Percentiles rank a stretch among this genome's conserved stretches.
These are phyloP conservation scores for Epinephelus awoara DNA, from an alignment of 2,797 vertebrate species.

Conservation along the genomic window DNA sequence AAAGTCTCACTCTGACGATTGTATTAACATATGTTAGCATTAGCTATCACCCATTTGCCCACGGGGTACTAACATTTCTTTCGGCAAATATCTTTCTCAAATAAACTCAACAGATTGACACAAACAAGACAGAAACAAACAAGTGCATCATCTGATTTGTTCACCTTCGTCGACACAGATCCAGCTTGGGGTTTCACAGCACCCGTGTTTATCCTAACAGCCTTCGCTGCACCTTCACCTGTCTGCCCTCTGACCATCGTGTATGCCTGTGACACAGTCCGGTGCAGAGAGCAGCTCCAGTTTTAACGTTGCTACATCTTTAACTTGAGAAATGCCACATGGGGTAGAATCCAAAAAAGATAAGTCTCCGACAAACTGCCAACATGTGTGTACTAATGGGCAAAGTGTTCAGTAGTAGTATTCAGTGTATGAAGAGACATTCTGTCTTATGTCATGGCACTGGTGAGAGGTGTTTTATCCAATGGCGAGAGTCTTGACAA, in stretches of 20 bases:
- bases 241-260: slow-evolving; percentile 40
- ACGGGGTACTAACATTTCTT: slow-evolving; percentile 38
- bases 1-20: slow-evolving; percentile 76
- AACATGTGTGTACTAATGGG: slow-evolving; percentile 50
- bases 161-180: slow-evolving; percentile 67
- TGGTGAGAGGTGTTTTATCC: slow-evolving; percentile 77
- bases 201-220: slow-evolving; percentile 55
- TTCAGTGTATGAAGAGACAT: slow-evolving; percentile 70
- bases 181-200: slow-evolving; percentile 67
- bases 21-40: slow-evolving; percentile 78
- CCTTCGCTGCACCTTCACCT: slow-evolving; percentile 41
- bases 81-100: slow-evolving; percentile 46
- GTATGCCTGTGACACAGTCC: slow-evolving; percentile 49
- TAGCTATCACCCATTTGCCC: slow-evolving; percentile 47
- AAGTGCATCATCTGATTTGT: slow-evolving; percentile 81
- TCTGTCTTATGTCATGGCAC: slow-evolving; percentile 65
- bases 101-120: slow-evolving; percentile 67
- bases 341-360: slow-evolving; percentile 71
- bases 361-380: slow-evolving; percentile 65
- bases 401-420: slow-evolving; percentile 73
- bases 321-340: slow-evolving; percentile 72
- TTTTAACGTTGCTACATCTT: slow-evolving; percentile 73
- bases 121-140: slow-evolving; percentile 73
- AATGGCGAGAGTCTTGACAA: slow-evolving; percentile 92
- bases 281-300: slow-evolving; percentile 61